Conservation (phyloP, 1,140 invertebrate genomes). For the Zaprionus davidi region DNA sequence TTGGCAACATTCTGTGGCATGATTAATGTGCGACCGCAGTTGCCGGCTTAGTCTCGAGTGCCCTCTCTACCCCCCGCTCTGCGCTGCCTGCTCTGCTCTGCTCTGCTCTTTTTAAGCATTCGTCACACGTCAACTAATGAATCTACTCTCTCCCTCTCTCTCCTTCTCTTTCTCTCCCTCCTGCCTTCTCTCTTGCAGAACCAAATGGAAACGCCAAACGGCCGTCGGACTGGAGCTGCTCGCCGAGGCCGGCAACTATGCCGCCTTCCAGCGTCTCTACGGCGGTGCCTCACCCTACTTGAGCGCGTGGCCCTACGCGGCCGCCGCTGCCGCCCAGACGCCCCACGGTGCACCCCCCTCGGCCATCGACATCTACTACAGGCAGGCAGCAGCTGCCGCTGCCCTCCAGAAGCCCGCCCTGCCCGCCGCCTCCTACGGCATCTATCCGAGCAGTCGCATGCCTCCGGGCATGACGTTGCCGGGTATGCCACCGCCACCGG, state of each 20-base stretch:
- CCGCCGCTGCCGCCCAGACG: slow-evolving; percentile 86
- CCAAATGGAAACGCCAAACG: slow-evolving; percentile 99
- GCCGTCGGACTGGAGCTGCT: slow-evolving; percentile 98
- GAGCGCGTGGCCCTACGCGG: slow-evolving; percentile 87
- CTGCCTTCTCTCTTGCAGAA: slow-evolving; percentile 88
- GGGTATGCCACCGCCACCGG: slow-evolving; percentile 68
- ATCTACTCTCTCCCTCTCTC: background rate
- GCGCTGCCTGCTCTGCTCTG: background rate
- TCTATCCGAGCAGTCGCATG: slow-evolving; percentile 71
- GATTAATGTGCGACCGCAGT: slow-evolving; percentile 40
- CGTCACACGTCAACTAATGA: slow-evolving; percentile 40
- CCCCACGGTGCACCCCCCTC: slow-evolving; percentile 86
- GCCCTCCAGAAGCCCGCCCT: slow-evolving; percentile 92
- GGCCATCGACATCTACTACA: slow-evolving; percentile 91
- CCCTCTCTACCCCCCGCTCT: background rate
- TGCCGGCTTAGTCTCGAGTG: slow-evolving; percentile 4
- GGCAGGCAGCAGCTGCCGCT: slow-evolving; percentile 88
- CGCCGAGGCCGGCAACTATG: slow-evolving; percentile 98
- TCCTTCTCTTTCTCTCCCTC: slow-evolving; percentile 56
- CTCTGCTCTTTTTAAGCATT: slow-evolving; percentile 35
- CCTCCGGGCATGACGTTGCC: slow-evolving; percentile 65
- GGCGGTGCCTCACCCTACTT: slow-evolving; percentile 88
- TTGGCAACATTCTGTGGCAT: slow-evolving; percentile 33
- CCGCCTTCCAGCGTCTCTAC: slow-evolving; percentile 97
- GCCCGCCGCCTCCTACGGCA: slow-evolving; percentile 87